Evolutionary conservation across 2,888 invertebrate genomes (phyloP), one percentile per base, ranked within the genome.

Genomic region (Eledona agricola): DNA sequence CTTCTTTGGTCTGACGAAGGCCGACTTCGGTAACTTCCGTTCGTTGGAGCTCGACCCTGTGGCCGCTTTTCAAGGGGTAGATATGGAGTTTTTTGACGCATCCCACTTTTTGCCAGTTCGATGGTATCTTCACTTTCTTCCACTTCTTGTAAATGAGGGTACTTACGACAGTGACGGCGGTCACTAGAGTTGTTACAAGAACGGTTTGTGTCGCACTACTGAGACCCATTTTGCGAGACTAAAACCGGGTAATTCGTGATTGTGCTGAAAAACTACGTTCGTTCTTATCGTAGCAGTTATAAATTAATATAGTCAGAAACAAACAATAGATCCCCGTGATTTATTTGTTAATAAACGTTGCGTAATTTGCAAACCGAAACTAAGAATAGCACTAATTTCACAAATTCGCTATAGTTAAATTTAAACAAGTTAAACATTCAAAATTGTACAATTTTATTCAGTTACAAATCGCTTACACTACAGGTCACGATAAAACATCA

Each of bases 1-100:
- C 60, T 2, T 65, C 62, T 16, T 59, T 47, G 2, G 62, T 60
- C 40, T 71, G 69, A 46, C 52, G 64, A 5, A 75, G 37, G 2
- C 76, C 76, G 42, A 67, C 64, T 9, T 67, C 61, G 1, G 72
- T 73, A 34, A 68, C 69, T 34, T 72, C 69, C 0, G 72, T 75
- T 34, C 53, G 54, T 29, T 57, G 47, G 15, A 76, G n/a, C 51
- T 73, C 72, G 6, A 72, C 65, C 25, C 71, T 49, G 32, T 69
- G 66, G 3, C 75, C 77, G 58, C 76, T 76, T 55, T 77, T 76
- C 37, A 77, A 49, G 0, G 77, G 77, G 59, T 73, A 76, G 26
- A 76, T 37, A 34, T 66, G 65, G n/a, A 77, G 45, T 51, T 70
- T 67, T 13, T 63, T 66, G 3, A 76, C 60, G 40, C 60, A 69